These are phyloP conservation scores for Lepus europaeus DNA, from an alignment of 2,113 vertebrate species.

Conservation along the genomic window DNA sequence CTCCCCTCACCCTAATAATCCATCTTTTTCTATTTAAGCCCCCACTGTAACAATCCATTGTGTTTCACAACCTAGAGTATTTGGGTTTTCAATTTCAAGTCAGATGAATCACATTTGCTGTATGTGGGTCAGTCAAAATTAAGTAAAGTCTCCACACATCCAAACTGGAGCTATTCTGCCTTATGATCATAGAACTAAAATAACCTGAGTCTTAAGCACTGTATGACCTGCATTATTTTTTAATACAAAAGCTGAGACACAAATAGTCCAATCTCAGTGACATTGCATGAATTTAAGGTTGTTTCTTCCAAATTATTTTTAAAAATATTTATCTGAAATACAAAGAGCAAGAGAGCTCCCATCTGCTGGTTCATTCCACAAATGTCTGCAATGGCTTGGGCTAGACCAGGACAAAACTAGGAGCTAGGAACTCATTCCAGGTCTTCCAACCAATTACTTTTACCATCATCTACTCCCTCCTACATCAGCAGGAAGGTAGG, in stretches of 20 bases:
- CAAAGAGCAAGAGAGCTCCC: too few relatives aligned
- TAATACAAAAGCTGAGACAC: conserved; percentile 61
- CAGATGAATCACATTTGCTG: conserved; percentile 67
- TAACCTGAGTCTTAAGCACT: conserved; percentile 82
- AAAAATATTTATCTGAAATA: too few relatives aligned
- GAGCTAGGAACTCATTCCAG: too few relatives aligned
- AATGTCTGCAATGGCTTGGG: too few relatives aligned
- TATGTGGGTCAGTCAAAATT: conserved; percentile 83
- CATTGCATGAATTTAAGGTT: not conserved
- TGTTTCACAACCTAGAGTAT: conserved; percentile 33
- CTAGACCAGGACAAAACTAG: too few relatives aligned
- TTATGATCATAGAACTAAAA: conserved; percentile 80
- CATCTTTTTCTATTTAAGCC: not conserved
- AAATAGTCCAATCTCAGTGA: conserved; percentile 45
- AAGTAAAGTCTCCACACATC: conserved; percentile 73
- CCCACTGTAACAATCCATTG: not conserved
- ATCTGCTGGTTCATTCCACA: too few relatives aligned
- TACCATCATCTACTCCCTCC: too few relatives aligned
- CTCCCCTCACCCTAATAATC: not conserved
- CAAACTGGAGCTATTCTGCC: conserved; percentile 54
- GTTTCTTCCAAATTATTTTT: too few relatives aligned
- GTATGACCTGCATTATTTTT: conserved; percentile 69
- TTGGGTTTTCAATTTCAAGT: conserved; percentile 70
- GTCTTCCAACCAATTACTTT: too few relatives aligned
- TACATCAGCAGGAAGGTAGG: too few relatives aligned